Percentiles rank a stretch among this genome's conserved stretches.
Evolutionary conservation across 2,113 vertebrate genomes (phyloP).

Genomic region (Daphoenositta chrysoptera): DNA sequence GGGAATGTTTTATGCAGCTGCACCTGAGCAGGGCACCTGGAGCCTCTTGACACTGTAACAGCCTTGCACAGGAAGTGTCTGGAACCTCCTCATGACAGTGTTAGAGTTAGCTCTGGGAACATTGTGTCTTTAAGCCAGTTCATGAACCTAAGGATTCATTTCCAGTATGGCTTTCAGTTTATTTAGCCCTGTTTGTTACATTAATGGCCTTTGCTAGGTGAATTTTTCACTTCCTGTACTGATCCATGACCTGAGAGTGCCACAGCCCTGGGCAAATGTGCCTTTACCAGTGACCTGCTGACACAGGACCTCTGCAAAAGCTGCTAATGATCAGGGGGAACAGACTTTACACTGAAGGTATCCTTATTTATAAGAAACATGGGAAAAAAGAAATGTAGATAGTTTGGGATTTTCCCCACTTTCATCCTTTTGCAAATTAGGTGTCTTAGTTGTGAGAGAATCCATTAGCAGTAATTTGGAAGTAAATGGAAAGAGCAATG

Average conservation of each 20-base stretch:
- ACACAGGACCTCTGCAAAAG: not conserved
- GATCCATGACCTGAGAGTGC: not conserved
- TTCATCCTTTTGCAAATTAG: not conserved
- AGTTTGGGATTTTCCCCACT: not conserved
- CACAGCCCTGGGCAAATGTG: not conserved
- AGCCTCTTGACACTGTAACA: not conserved
- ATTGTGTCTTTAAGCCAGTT: not conserved
- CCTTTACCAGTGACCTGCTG: not conserved
- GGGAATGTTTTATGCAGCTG: fast-evolving
- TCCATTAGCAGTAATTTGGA: not conserved
- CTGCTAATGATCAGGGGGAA: not conserved
- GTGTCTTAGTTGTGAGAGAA: not conserved
- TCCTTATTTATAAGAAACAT: not conserved
- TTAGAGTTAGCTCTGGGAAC: not conserved
- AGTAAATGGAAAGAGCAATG: not conserved
- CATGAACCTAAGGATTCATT: not conserved
- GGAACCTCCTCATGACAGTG: not conserved
- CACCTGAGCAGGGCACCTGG: not conserved
- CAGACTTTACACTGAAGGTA: not conserved
- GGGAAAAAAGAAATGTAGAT: not conserved
- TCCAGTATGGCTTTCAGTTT: not conserved
- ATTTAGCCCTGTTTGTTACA: not conserved
- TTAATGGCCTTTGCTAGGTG: not conserved
- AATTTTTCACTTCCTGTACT: not conserved
- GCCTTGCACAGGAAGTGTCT: not conserved